Evolutionary conservation across 2,888 invertebrate genomes (phyloP).

Genomic region (Mythimna vitellina): DNA sequence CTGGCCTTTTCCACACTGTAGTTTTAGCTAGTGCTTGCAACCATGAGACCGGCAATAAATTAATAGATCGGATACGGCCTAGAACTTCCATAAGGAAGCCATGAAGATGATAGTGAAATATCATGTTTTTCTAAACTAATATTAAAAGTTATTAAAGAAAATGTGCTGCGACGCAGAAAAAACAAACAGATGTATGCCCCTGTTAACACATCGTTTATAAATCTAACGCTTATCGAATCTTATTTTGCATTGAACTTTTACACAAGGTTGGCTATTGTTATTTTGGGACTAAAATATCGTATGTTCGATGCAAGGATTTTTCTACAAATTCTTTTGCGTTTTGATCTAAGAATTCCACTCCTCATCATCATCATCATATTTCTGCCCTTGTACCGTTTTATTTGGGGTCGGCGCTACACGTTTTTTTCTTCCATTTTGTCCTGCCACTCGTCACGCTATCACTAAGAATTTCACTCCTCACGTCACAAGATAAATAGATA

Average conservation of each 20-base stretch:
- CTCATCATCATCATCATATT: too few relatives aligned
- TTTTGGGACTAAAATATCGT: conserved; percentile 31
- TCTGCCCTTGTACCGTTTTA: too few relatives aligned
- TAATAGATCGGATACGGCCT: background rate
- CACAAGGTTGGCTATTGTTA: conserved; percentile 40
- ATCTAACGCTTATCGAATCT: conserved; percentile 42
- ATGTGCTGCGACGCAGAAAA: conserved; percentile 20
- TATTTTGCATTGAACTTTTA: conserved; percentile 36
- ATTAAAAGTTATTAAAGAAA: conserved; percentile 46
- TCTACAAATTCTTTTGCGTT: background rate
- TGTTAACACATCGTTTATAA: conserved; percentile 48
- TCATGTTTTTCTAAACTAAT: conserved; percentile 32
- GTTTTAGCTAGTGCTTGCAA: too few relatives aligned
- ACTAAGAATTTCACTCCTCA: background rate
- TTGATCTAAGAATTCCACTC: background rate
- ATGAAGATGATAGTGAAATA: conserved; percentile 4
- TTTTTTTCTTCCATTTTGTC: too few relatives aligned
- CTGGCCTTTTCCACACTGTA: too few relatives aligned
- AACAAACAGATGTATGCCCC: conserved; percentile 24
- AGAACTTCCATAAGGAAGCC: conserved; percentile 12
- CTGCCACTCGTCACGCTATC: too few relatives aligned
- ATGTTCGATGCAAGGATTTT: conserved; percentile 13
- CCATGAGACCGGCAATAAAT: background rate
- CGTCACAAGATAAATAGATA: too few relatives aligned
- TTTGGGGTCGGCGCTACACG: too few relatives aligned